These are phyloP conservation scores for Gallirallus australis DNA, from an alignment of 2,797 vertebrate species.

Conservation along the genomic window DNA sequence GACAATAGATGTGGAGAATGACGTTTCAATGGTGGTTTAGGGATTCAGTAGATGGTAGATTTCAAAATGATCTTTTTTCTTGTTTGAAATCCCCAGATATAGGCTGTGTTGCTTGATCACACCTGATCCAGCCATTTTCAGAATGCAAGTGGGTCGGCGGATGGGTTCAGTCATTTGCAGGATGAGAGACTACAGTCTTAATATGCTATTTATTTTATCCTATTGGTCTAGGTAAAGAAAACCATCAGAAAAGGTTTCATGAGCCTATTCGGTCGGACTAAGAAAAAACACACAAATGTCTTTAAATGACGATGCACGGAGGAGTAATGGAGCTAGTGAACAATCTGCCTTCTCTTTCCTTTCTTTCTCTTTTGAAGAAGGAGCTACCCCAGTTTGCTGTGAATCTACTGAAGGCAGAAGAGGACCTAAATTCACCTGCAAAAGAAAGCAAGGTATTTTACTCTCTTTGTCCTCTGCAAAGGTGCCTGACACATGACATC, in stretches of 20 bases:
- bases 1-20: neutral
- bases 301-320: slow-evolving; percentile 12
- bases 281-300: neutral
- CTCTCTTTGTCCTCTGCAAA: neutral
- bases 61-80: neutral
- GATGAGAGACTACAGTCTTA: neutral
- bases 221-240: slow-evolving; percentile 5
- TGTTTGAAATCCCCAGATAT: neutral
- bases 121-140: neutral
- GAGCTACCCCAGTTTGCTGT: neutral
- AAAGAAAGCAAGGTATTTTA: neutral
- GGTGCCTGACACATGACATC: neutral
- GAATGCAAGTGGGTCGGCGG: neutral
- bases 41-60: neutral
- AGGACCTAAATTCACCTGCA: neutral
- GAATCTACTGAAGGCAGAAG: neutral
- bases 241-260: slow-evolving; percentile 10
- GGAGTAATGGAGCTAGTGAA: neutral
- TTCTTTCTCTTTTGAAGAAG: neutral
- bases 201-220: slow-evolving; percentile 13
- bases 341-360: neutral
- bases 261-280: neutral
- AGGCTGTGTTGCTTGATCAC: neutral
- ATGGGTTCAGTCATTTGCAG: neutral
- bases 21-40: neutral